Percentiles rank a stretch among this genome's conserved stretches.
Conservation (phyloP, 2,888 invertebrate species). For the Lysandra coridon region DNA sequence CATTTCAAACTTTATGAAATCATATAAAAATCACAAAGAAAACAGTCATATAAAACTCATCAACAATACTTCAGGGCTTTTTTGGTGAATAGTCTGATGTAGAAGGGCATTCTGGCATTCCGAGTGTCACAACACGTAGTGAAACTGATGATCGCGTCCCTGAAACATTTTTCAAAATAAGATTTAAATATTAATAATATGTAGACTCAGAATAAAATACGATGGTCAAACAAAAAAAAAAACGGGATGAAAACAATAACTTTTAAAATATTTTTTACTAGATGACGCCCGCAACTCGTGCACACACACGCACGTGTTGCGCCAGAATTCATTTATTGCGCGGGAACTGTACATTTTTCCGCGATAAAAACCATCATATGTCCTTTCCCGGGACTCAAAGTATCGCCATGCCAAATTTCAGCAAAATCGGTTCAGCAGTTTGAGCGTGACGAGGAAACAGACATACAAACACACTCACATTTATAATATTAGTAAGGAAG, state of each 20-base stretch:
- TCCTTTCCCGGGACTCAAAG: too few relatives aligned
- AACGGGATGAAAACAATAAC: neutral
- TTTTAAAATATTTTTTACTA: too few relatives aligned
- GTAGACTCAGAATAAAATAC: too few relatives aligned
- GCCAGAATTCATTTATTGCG: too few relatives aligned
- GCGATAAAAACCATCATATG: too few relatives aligned
- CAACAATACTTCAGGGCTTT: neutral
- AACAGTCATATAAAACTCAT: neutral
- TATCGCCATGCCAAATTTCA: too few relatives aligned
- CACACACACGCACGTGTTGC: too few relatives aligned
- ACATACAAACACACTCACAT: too few relatives aligned
- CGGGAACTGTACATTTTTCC: too few relatives aligned
- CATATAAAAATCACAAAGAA: neutral
- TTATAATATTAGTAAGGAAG: neutral
- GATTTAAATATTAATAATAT: neutral
- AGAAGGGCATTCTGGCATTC: conserved; percentile 51
- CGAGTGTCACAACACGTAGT: conserved; percentile 65
- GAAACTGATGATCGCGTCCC: conserved; percentile 68
- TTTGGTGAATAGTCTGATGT: neutral
- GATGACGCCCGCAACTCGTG: too few relatives aligned
- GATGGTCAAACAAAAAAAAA: neutral
- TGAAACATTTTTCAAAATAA: conserved; percentile 38
- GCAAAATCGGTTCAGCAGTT: too few relatives aligned
- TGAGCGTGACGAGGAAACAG: too few relatives aligned
- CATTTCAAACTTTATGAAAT: neutral